phyloP scores from a whole-genome alignment of 2,797 vertebrate genomes.

The Sebastes hubbsi region DNA sequence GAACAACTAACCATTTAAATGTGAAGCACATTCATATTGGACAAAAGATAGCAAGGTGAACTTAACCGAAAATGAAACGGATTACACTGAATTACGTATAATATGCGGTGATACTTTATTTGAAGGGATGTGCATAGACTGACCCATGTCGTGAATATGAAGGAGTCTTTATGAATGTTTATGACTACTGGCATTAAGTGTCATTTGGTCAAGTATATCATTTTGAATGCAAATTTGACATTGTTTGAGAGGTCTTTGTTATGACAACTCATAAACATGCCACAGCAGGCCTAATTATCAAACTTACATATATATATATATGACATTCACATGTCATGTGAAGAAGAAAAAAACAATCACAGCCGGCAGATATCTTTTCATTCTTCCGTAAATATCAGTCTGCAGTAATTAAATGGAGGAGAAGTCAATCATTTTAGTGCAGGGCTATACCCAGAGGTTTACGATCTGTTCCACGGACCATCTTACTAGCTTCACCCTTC shows the following conservation, averaged over 20 bases:
- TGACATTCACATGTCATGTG: no score
- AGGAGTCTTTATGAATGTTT: background rate
- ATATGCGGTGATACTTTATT: background rate
- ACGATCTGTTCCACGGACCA: no score
- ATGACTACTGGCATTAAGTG: background rate
- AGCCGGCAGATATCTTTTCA: no score
- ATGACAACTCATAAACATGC: background rate
- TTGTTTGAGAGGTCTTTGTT: no score
- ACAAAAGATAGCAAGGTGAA: background rate
- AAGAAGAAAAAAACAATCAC: rapidly evolving
- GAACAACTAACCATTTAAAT: background rate
- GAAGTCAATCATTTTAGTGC: no score
- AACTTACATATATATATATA: no score
- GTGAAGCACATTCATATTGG: background rate
- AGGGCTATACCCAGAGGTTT: no score
- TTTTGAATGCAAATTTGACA: no score
- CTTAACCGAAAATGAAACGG: background rate
- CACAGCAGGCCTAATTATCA: background rate
- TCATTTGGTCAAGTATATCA: no score
- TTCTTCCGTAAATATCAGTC: no score
- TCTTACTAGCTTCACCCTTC: no score
- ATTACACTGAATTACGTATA: background rate
- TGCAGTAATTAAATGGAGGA: no score
- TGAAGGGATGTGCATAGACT: background rate
- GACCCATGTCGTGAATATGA: rapidly evolving